Base-by-base conservation (phyloP, 23 tunicate genomes). In the Corella eumyota region DNA sequence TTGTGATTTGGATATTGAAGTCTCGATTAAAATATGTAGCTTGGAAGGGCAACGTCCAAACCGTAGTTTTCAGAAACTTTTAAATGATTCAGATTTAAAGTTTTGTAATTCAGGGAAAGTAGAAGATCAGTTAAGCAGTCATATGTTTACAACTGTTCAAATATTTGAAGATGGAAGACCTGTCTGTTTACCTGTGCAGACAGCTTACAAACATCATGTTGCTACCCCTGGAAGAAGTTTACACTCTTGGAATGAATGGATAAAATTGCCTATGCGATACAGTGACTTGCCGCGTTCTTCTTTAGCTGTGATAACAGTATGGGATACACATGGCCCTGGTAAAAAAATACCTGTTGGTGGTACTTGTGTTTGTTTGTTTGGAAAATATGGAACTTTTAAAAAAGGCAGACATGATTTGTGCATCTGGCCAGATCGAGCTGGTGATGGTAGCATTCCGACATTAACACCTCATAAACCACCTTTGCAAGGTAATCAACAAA, bases 211-310 rank as follows among this genome's bases (percentile, higher is more conserved):
- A 45, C 73, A 78, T 47, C 61, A 65, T 33, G 44, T 51, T 36
- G 73, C 73, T 32, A 67, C 70, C 24, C 58, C 77, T 34, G 71
- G 76, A 34, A 67, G 77, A 1, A 79, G 74, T 46, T 56, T 79
- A 54, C 96, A 88, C 50, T 63, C 81, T 29, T 93, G 99, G 99
- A 87, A 93, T 50, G 95, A 93, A 56, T 93, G 99, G 99, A 47
- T 93, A 24, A 75, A 62, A 32, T 62, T 93, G 50, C 99, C 99
- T 9, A 62, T 93, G 1, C 77, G 93, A 30, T 93, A 72, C 64
- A 72, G 85, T 44, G 95, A 93, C 33, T 62, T 93, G 24, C 95
- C 99, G 0, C 61, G 90, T 38, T 44, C 64, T 53, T 76, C 84
- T 1, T 58, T 93, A 38, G 81, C 82, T 35, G 77, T 54, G 24